Base-by-base conservation (phyloP, 1,140 invertebrate species). In the Calliphora vicina region DNA sequence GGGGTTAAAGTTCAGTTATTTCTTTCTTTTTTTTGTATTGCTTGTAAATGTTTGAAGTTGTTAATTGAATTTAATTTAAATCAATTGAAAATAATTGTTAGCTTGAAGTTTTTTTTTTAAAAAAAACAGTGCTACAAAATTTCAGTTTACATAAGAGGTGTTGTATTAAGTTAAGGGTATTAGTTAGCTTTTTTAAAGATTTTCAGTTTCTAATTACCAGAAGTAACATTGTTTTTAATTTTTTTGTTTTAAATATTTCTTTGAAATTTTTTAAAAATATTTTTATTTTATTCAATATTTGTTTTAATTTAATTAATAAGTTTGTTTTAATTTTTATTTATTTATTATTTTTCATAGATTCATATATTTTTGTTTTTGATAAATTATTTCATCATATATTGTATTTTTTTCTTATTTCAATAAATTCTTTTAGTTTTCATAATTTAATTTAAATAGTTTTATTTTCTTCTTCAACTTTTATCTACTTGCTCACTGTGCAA, bases 401-500 rank as follows among this genome's bases (percentile, higher is more conserved):
- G n/a, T 25, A 23, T 43, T 78, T 45, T 23, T 35, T 5, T 35
- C 35, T 8, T n/a, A n/a, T n/a, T 78, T 45, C 35, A 23, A 67
- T 67, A 67, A 20, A 57, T 61, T 57, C 27, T 81, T 29, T 81
- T 57, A 26, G 57, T 27, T 57, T 61, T 67, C 13, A 45, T 67
- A 81, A 29, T 67, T 81, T 57, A 23, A n/a, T 61, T 67, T 67
- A 71, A 29, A 27, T 61, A 29, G 35, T 61, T 81, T 81, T 27
- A 3, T 81, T 61, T 29, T 81, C 26, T 81, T 61, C 9, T 80
- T 80, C 50, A 17, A 15, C 3, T 67, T 57, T 20, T 45, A 23
- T 74, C 67, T 20, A 78, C 71, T 50, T 20, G 27, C 42, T 72
- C 71, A 81, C 78, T 81, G 67, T 83, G 83, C 78, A 29, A 83